Base-by-base conservation (phyloP, 2,797 vertebrate species). In the Pangasius sanitwongsei region DNA sequence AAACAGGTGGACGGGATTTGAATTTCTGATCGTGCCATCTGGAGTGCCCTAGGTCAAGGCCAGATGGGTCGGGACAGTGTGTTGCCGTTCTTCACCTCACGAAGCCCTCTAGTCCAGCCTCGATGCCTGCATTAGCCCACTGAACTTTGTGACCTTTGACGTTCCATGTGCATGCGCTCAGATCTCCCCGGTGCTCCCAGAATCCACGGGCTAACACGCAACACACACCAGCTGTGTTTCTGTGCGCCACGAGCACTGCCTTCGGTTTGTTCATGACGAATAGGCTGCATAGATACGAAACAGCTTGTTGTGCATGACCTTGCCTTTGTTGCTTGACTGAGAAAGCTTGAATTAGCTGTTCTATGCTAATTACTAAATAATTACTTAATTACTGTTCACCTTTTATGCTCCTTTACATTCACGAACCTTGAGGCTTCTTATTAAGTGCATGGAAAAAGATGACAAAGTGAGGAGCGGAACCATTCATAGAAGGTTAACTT, bases 101-200 rank as follows among this genome's bases (percentile, higher is more conserved):
- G 2, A 63, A 50, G 61, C 85, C 87, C 82, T 83, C 67, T 86
- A 85, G 86, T 63, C 70, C 82, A 75, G 88, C 72, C 53, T 70
- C 41, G 23, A n/a, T 78, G 34, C 88, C 77, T 78, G 81, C 74
- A 48, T 85, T 86, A 87, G 44, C 85, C 77, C 50, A 86, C 86
- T 89, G 89, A 91, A 87, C 87, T 87, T 63, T 86, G 82, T 90
- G 91, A 53, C 23, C 80, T 88, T 85, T 82, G 85, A 78, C 41
- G 69, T 37, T 83, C 85, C 63, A n/a, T 83, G 82, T 86, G 63
- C 80, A 84, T 77, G 82, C 87, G 59, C 59, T 67, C 72, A 41
- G 31, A 86, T 89, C 44, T 28, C 41, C 87, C 41, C 87, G 87
- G 81, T 78, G 67, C 70, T 72, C 55, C 48, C 59, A 18, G 83